phyloP scores from a whole-genome alignment of 2,888 invertebrate species.

The Portevinia maculata region DNA sequence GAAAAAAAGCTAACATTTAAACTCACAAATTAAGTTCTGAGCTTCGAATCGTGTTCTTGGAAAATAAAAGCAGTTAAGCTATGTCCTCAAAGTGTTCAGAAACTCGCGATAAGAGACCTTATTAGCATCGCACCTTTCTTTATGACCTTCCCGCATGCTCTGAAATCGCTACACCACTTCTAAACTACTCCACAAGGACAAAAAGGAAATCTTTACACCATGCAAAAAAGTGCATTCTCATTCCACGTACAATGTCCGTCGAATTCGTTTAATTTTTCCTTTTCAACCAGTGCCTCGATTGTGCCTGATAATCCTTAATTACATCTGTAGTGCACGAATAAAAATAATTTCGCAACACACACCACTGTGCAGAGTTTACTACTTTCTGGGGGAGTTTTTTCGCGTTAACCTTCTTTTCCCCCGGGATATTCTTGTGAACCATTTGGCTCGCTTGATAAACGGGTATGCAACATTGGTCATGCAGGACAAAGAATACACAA shows the following conservation, averaged over 20 bases:
- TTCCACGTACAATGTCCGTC: constrained; percentile 19
- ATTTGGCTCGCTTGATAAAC: not conserved
- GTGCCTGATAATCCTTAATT: constrained; percentile 71
- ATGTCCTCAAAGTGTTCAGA: constrained; percentile 48
- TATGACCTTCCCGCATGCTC: constrained; percentile 20
- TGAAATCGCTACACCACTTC: not conserved
- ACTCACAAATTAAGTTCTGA: too few relatives aligned
- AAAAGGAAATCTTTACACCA: too few relatives aligned
- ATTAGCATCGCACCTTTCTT: constrained; percentile 67
- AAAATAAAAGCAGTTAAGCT: too few relatives aligned
- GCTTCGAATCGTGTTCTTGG: too few relatives aligned
- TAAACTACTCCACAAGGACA: constrained; percentile 13
- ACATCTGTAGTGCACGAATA: constrained; percentile 68
- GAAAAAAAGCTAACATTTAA: too few relatives aligned
- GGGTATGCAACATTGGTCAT: not conserved
- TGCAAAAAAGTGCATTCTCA: too few relatives aligned
- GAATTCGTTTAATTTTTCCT: constrained; percentile 8
- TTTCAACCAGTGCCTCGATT: too few relatives aligned
- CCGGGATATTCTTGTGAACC: not conserved
- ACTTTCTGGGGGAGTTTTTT: constrained; percentile 52
- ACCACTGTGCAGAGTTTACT: constrained; percentile 31
- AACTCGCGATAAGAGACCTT: constrained; percentile 56
- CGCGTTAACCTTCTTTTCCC: constrained; percentile 5
- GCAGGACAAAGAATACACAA: constrained; percentile 2
- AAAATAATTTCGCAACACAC: constrained; percentile 54